Evolutionary conservation across 2,797 vertebrate genomes (phyloP), one percentile per base, ranked within the genome.

Genomic region (Karalla daura): DNA sequence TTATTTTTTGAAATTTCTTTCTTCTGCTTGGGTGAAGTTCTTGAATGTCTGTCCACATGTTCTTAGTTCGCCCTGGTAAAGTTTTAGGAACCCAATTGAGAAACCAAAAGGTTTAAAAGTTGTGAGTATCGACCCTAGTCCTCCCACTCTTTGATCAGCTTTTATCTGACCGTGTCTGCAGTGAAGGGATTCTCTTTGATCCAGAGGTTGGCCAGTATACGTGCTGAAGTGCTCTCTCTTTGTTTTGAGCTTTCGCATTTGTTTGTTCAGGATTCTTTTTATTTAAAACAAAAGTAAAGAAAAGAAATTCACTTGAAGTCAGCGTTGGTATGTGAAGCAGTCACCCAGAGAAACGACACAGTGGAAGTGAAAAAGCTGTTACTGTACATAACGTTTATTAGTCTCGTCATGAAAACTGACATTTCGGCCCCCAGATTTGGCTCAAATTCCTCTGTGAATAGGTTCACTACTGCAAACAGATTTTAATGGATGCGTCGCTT

Each of bases 401-500:
- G 45, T 70, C 21, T 12, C 36, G 45, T 53, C 20, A 63, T 27
- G 12, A 14, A 18, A 30, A 13, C 27, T 25, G 1, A 37, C 28
- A 43, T 45, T 52, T 39, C 55, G 59, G 47, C 56, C 67, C 59
- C 58, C 50, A 18, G 30, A 66, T n/a, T n/a, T n/a, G n/a, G n/a
- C n/a, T n/a, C 18, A 44, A 27, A 62, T 32, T 67, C 35, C 15
- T 53, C 25, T 35, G 45, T 58, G 41, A 47, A 45, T 56, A 72
- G 50, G 62, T 54, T 60, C 70, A 53, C 56, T 54, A 37, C 60
- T 74, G 49, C 46, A 60, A 79, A 71, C 69, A 51, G 32, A 65
- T 75, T 81, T 74, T 30, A 84, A 76, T 60, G 66, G 74, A 80
- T 74, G 58, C 71, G 71, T 84, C 72, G 73, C 82, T 85, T 83